Conservation (phyloP, 1,140 invertebrate species). For the Copidosoma floridanum region DNA sequence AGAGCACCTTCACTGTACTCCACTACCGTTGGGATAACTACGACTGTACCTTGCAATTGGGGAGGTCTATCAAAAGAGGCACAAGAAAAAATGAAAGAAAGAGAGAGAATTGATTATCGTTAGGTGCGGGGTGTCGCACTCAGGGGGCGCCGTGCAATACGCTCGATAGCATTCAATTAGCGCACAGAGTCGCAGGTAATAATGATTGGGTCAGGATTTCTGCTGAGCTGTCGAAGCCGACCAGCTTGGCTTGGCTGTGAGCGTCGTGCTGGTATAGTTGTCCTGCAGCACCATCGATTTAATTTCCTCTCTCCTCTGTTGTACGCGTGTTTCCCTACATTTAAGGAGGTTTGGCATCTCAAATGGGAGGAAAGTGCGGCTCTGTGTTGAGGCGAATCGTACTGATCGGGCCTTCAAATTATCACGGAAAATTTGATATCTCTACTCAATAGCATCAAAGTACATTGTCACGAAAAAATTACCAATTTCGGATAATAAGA, state of each 20-base stretch:
- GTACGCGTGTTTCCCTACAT: slow-evolving; percentile 31
- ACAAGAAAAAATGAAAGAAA: no score
- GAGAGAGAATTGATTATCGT: slow-evolving; percentile 40
- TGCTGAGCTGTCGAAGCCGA: slow-evolving; percentile 40
- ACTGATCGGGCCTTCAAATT: neutral
- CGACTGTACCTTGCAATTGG: no score
- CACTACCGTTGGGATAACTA: no score
- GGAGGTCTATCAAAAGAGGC: no score
- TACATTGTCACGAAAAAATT: no score
- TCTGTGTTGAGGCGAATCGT: neutral
- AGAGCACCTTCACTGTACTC: no score
- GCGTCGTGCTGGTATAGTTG: neutral
- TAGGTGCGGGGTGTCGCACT: neutral
- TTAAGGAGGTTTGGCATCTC: no score
- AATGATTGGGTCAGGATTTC: slow-evolving; percentile 48
- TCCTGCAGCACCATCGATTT: slow-evolving; percentile 26
- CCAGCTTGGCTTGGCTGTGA: neutral
- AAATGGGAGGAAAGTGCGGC: neutral
- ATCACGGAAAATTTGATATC: no score
- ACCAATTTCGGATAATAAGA: no score
- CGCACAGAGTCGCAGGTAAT: no score
- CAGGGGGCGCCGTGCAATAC: slow-evolving; percentile 38
- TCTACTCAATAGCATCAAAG: no score
- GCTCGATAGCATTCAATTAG: slow-evolving; percentile 50
- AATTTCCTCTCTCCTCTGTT: slow-evolving; percentile 23